A percentile compares a stretch with the other conserved stretches of the same genome.
Conservation (phyloP, 2,113 vertebrate species). For the Butorides virescens region DNA sequence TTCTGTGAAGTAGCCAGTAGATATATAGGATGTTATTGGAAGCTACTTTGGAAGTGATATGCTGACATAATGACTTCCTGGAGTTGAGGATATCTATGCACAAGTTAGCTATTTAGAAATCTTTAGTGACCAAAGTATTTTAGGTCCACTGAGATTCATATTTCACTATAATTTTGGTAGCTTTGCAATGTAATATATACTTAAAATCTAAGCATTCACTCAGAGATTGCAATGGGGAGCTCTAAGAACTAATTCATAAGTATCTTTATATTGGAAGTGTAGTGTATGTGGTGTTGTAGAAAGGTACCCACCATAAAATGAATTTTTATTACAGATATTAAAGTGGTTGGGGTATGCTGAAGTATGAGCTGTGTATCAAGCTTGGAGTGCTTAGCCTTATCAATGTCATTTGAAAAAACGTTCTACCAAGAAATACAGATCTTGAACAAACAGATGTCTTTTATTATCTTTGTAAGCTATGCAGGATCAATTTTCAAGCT, state of each 20-base stretch:
- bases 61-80: not conserved
- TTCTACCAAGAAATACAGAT: not conserved
- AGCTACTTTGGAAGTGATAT: not conserved
- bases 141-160: not conserved
- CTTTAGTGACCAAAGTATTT: not conserved
- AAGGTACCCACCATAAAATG: not conserved
- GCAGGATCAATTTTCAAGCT: not conserved
- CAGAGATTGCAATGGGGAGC: not conserved
- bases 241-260: not conserved
- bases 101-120: not conserved
- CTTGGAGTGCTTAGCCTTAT: not conserved
- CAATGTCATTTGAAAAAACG: not conserved
- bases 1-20: not conserved
- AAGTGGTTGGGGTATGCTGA: not conserved
- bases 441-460: not conserved
- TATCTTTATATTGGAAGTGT: not conserved
- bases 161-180: not conserved
- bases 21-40: not conserved
- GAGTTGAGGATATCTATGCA: not conserved
- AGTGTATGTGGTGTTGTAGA: not conserved
- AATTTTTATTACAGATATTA: not conserved
- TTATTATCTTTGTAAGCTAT: not conserved
- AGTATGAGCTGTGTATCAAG: rapidly evolving
- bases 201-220: not conserved
- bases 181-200: not conserved